Percentiles rank a stretch among this genome's conserved stretches.
These are phyloP conservation scores for Hydraecia micacea DNA, from an alignment of 2,888 invertebrate genomes.

Conservation along the genomic window DNA sequence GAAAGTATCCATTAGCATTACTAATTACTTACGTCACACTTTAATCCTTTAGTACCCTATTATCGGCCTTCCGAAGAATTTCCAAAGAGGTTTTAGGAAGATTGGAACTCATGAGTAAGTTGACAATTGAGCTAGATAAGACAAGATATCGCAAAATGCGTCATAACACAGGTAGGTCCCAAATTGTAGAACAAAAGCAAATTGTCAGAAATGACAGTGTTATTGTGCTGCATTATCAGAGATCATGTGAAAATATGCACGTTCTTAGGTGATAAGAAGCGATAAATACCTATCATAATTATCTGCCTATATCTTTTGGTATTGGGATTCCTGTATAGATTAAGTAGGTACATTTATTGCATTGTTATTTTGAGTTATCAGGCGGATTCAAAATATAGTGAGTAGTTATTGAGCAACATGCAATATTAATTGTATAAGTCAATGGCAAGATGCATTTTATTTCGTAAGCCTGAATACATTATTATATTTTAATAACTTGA, in stretches of 20 bases:
- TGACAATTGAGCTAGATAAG: conserved; percentile 79
- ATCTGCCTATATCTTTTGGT: conserved; percentile 16
- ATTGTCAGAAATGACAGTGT: conserved; percentile 58
- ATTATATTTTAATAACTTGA: background rate
- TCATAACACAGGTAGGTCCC: conserved; percentile 76
- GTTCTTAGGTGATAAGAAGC: conserved; percentile 49
- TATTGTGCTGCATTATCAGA: conserved; percentile 55
- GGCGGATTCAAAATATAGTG: conserved; percentile 8
- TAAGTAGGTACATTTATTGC: conserved; percentile 26
- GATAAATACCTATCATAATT: conserved; percentile 45
- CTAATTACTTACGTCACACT: conserved; percentile 43
- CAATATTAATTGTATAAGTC: no score
- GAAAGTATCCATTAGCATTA: conserved; percentile 25
- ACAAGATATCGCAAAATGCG: conserved; percentile 75
- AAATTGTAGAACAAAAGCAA: conserved; percentile 71
- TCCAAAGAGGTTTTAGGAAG: conserved; percentile 44
- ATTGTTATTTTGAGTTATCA: conserved; percentile 24
- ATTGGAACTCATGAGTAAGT: conserved; percentile 70
- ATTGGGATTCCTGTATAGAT: conserved; percentile 22
- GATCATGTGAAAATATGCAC: conserved; percentile 59
- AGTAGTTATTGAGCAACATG: conserved; percentile 27
- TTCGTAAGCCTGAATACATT: background rate
- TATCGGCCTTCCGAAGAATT: conserved; percentile 25
- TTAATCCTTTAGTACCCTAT: conserved; percentile 21
- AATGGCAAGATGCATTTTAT: conserved; percentile 13